These are phyloP conservation scores for Achlya flavicornis DNA, from an alignment of 2,888 invertebrate genomes.

Conservation along the genomic window DNA sequence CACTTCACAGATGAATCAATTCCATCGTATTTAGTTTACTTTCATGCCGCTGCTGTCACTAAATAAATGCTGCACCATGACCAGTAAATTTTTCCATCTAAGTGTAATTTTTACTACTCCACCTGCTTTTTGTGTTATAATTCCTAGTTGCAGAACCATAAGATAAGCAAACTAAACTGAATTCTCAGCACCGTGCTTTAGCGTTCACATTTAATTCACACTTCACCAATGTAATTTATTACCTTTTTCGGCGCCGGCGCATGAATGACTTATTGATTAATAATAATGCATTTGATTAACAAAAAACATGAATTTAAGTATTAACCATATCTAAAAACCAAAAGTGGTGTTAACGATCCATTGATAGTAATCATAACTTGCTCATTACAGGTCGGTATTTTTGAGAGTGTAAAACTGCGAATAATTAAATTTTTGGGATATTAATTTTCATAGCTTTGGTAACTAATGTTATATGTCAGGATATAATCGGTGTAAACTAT, in stretches of 20 bases:
- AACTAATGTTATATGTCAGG: slow-evolving; percentile 23
- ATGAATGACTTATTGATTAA: not conserved
- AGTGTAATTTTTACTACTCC: not conserved
- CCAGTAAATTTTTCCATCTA: not conserved
- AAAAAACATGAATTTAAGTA: slow-evolving; percentile 1
- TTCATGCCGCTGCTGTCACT: not conserved
- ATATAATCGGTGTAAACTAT: slow-evolving; percentile 31
- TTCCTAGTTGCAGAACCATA: not conserved
- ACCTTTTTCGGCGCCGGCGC: slow-evolving; percentile 4
- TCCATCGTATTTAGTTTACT: not conserved
- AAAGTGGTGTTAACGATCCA: not conserved
- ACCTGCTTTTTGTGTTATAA: not conserved
- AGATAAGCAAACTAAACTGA: not conserved
- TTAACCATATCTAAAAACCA: slow-evolving; percentile 4
- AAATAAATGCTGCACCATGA: not conserved
- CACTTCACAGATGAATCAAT: no score
- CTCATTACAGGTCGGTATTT: not conserved
- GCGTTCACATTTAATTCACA: not conserved
- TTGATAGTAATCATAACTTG: not conserved
- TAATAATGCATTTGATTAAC: slow-evolving; percentile 1
- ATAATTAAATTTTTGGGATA: slow-evolving; percentile 2
- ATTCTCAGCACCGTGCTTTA: not conserved
- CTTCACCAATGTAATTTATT: not conserved
- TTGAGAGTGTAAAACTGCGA: not conserved
- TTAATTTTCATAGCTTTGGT: not conserved